Percentiles rank a stretch among this genome's conserved stretches.
Evolutionary conservation across 2,797 vertebrate genomes (phyloP).

Genomic region (Fistularia commersonii): DNA sequence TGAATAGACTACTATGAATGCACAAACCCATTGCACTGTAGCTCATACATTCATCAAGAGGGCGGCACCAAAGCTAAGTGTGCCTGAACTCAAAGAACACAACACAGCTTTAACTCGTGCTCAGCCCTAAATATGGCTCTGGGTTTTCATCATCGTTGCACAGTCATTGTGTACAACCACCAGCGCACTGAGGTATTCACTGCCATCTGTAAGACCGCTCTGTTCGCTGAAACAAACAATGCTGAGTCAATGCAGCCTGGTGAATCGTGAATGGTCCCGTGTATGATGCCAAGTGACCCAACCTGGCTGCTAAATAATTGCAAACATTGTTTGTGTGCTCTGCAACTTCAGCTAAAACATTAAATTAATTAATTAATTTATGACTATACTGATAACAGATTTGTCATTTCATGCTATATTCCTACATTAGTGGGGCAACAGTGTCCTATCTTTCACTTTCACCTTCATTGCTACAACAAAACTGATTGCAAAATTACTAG

Average conservation of each 20-base stretch:
- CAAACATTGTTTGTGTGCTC: conserved; percentile 7
- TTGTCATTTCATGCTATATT: no score
- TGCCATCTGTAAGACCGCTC: conserved; percentile 22
- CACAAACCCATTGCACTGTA: conserved; percentile 9
- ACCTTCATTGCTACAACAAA: no score
- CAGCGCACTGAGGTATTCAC: conserved; percentile 11
- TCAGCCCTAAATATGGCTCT: conserved; percentile 22
- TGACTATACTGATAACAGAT: not conserved
- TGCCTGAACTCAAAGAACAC: conserved; percentile 16
- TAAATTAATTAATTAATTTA: not conserved
- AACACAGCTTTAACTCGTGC: conserved; percentile 14
- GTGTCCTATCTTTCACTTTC: no score
- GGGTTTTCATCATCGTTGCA: conserved; percentile 10
- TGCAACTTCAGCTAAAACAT: not conserved
- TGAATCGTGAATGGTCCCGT: conserved; percentile 48
- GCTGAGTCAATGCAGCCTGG: conserved; percentile 52
- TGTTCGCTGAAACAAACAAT: conserved; percentile 35
- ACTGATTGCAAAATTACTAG: no score
- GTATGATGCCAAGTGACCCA: conserved; percentile 42
- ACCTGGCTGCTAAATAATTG: conserved; percentile 28
- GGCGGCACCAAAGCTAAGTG: conserved; percentile 25
- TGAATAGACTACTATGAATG: conserved; percentile 55
- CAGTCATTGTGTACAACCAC: conserved; percentile 14
- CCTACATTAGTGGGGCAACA: no score
- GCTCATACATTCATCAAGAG: conserved; percentile 23